Conservation (phyloP, 2,113 vertebrate species). For the Microtus pennsylvanicus region DNA sequence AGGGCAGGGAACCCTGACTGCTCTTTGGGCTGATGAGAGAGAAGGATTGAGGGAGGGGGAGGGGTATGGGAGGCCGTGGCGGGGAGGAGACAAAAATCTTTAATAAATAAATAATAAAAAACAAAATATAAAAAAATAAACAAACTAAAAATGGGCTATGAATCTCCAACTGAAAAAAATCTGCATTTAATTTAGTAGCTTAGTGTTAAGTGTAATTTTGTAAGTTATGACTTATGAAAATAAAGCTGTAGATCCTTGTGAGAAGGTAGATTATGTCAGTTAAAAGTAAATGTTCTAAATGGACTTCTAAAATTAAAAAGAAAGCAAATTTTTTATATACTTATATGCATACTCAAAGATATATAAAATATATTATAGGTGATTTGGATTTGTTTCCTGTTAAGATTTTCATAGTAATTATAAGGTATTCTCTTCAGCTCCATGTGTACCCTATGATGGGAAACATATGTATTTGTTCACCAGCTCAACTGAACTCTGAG, state of each 20-base stretch:
- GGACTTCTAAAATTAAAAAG: background rate
- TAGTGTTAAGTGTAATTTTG: background rate
- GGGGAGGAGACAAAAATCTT: no score
- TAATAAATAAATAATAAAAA: no score
- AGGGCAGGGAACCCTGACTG: no score
- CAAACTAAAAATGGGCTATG: background rate
- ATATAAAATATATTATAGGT: background rate
- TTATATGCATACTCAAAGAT: background rate
- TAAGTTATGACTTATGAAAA: background rate
- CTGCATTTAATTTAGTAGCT: background rate
- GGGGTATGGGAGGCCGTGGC: no score
- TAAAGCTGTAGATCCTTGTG: background rate
- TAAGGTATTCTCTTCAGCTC: background rate
- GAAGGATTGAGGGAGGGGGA: no score
- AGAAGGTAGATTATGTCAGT: background rate
- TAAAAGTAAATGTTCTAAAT: background rate
- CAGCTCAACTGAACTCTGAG: constrained; percentile 6
- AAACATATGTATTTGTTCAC: constrained; percentile 10
- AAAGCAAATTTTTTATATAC: background rate
- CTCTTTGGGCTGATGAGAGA: no score
- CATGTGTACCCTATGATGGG: background rate
- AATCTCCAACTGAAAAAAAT: background rate
- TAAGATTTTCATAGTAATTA: background rate
- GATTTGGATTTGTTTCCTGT: background rate
- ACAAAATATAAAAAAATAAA: no score